These are phyloP conservation scores for Sinocyclocheilus anshuiensis DNA, from an alignment of 2,113 vertebrate genomes.

Conservation along the genomic window DNA sequence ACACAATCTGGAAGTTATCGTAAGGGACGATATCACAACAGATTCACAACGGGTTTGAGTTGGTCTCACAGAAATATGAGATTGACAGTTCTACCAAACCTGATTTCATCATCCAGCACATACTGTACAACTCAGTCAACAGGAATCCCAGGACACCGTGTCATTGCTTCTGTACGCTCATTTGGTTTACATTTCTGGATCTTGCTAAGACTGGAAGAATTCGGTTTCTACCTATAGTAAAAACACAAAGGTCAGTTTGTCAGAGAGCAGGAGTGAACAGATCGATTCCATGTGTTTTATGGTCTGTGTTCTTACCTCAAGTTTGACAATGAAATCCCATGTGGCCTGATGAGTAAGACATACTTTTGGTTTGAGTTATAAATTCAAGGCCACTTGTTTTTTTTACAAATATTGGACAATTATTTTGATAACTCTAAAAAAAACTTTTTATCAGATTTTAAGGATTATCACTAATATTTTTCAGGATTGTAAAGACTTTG, in stretches of 20 bases:
- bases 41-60: too few relatives aligned
- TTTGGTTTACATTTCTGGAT: conserved; percentile 46
- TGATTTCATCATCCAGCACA: conserved; percentile 28
- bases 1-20: too few relatives aligned
- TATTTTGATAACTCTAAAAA: not conserved
- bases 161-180: conserved; percentile 47
- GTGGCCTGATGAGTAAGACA: conserved; percentile 22
- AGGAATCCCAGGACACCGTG: conserved; percentile 59
- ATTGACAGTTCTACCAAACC: not conserved
- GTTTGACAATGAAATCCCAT: conserved; percentile 42
- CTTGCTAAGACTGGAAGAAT: conserved; percentile 64
- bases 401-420: not conserved
- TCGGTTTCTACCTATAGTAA: conserved; percentile 71
- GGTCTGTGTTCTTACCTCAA: conserved; percentile 54
- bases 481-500: not conserved
- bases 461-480: not conserved
- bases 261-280: conserved; percentile 63
- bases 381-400: too few relatives aligned
- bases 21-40: too few relatives aligned
- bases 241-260: conserved; percentile 72
- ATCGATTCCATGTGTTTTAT: conserved; percentile 72
- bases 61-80: too few relatives aligned
- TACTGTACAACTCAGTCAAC: conserved; percentile 28
- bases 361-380: not conserved
- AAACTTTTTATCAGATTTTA: not conserved